phyloP scores from a whole-genome alignment of 2,113 vertebrate genomes.

The Brachypodius melanocephalos region DNA sequence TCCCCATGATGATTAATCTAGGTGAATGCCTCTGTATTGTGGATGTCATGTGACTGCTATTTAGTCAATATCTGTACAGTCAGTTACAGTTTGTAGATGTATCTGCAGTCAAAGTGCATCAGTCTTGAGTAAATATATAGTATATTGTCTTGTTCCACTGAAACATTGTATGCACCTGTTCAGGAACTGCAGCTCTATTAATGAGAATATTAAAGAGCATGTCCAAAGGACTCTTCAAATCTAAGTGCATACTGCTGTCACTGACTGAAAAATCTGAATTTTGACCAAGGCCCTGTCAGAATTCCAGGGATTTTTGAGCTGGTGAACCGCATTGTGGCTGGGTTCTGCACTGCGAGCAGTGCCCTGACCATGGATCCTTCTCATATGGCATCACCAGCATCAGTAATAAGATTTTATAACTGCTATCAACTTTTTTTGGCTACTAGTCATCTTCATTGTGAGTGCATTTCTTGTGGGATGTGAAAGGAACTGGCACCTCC shows the following conservation, averaged over 20 bases:
- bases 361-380: neutral
- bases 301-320: neutral
- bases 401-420: neutral
- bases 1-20: neutral
- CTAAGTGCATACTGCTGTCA: neutral
- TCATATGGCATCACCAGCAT: neutral
- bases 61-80: neutral
- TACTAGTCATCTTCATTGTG: neutral
- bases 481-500: neutral
- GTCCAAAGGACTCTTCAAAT: neutral
- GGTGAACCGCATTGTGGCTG: neutral
- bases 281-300: neutral
- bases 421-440: neutral
- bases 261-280: neutral
- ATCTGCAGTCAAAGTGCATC: neutral
- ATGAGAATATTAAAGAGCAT: neutral
- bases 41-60: neutral
- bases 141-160: neutral
- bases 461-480: neutral
- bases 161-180: neutral
- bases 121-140: neutral
- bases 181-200: neutral
- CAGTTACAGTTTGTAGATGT: neutral
- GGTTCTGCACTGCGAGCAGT: fast-evolving
- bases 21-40: neutral